A percentile compares a stretch with the other conserved stretches of the same genome.
These are phyloP conservation scores for Matsumyia berberina DNA, from an alignment of 2,888 invertebrate species.

Conservation along the genomic window DNA sequence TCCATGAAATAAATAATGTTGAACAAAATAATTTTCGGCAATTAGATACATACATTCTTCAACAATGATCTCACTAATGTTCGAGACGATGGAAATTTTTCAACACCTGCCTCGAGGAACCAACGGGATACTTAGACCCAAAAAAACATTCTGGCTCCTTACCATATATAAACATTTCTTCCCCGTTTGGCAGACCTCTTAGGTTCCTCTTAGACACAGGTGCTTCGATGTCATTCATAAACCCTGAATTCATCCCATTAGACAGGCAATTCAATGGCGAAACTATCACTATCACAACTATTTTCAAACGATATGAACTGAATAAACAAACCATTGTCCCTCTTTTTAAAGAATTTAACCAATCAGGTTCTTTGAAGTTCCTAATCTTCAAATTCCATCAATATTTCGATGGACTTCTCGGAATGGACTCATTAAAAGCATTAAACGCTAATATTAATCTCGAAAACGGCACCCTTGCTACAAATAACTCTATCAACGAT, in stretches of 20 bases:
- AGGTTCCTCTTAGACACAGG: background rate
- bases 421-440: no score
- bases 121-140: background rate
- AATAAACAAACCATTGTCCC: no score
- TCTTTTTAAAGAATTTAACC: no score
- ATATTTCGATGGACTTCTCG: no score
- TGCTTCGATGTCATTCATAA: background rate
- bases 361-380: no score
- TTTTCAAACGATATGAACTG: background rate
- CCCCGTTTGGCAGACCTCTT: background rate
- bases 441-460: no score
- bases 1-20: no score
- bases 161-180: background rate
- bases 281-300: background rate
- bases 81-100: background rate
- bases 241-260: background rate
- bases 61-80: background rate
- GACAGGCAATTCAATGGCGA: background rate
- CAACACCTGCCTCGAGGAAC: no score
- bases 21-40: no score
- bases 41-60: no score
- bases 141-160: background rate
- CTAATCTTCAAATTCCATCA: background rate
- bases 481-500: no score
- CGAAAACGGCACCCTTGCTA: no score